Evolutionary conservation across 2,113 vertebrate species (phyloP), one percentile per base, ranked within the genome.

Genomic region (Microcebus jonahi): DNA sequence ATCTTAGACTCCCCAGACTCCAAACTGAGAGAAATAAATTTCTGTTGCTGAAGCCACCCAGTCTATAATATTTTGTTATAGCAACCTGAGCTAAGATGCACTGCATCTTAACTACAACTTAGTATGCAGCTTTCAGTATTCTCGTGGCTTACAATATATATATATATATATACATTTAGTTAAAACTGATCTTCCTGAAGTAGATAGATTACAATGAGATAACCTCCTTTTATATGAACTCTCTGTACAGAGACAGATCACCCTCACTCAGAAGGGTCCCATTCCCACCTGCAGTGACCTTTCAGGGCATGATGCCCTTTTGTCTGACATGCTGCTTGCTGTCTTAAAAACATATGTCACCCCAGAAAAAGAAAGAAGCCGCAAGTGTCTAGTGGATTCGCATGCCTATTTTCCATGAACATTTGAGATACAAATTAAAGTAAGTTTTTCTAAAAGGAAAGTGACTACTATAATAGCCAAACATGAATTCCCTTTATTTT

Each of bases 401-500:
- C 7, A 13, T 57, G 63, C 23, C 25, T 87, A 29, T 55, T 76
- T 36, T 27, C n/a, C 25, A 29, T 83, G 65, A 70, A 70, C 50
- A 63, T 71, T 83, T 87, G 65, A 75, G n/a, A 57, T 53, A 77
- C 14, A 57, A 80, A 92, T 57, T 63, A 55, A 88, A 97, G 79
- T 36, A 53, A 94, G 71, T 13, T n/a, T 57, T 75, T 70, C 17
- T 73, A 50, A 71, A 68, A 57, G 45, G 61, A 90, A 77, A 89
- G 34, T 50, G 61, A 8, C 86, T 71, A 23, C 57, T 70, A 23
- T 86, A 81, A 57, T 12, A 77, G 67, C 1, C 55, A 45, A 89
- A 31, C 6, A 13, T 88, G n/a, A 45, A 48, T 25, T 75, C 8
- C 39, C 6, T 91, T 68, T 27, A 67, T 82, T 87, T 73, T 48